Base-by-base conservation (phyloP, 2,888 invertebrate genomes). In the Ametastegia equiseti region DNA sequence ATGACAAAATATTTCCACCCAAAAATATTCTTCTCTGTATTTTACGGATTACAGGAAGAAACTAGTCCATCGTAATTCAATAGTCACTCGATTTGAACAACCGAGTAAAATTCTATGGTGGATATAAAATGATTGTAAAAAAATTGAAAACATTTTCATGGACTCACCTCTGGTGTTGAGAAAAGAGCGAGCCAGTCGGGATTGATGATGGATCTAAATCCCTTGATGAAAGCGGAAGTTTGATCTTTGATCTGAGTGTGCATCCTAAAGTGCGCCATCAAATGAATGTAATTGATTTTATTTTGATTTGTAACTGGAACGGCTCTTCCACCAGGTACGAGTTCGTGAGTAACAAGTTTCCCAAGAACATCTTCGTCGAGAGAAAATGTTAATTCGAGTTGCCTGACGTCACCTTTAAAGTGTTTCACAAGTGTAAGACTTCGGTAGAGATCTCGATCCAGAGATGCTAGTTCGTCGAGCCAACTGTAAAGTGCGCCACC, bases 261-360 rank as follows among this genome's bases (percentile, higher is more conserved):
- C 97, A 99, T 99, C 84, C 98, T 96, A 92, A 99, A 99, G 92
- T 98, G 98, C 0, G 99, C 99, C 98, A 98, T 98, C 89, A 98
- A 93, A 92, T 99, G 99, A 80, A 99, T 98, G 92, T 99, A 99
- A 90, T 98, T 97, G 86, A 99, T 98, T 93, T 98, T 99, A 92
- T 99, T 99, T 90, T 98, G 98, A 92, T 98, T 98, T 1, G 97
- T 98, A 30, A 99, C 99, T 0, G 97, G 95, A 71, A 98, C 95
- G 0, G 97, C 97, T 90, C 96, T 96, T 1, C 99, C 99, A 6
- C 99, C 99, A 1, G 99, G 98, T 83, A 98, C 95, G 80, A 99
- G 93, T 90, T 99, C 99, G 88, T 99, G 97, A 0, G 98, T 99
- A 0, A 98, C 96, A 83, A 99, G 94, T 90, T 97, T 96, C 0